Evolutionary conservation across 2,113 vertebrate genomes (phyloP).

Genomic region (Labeo rohita): DNA sequence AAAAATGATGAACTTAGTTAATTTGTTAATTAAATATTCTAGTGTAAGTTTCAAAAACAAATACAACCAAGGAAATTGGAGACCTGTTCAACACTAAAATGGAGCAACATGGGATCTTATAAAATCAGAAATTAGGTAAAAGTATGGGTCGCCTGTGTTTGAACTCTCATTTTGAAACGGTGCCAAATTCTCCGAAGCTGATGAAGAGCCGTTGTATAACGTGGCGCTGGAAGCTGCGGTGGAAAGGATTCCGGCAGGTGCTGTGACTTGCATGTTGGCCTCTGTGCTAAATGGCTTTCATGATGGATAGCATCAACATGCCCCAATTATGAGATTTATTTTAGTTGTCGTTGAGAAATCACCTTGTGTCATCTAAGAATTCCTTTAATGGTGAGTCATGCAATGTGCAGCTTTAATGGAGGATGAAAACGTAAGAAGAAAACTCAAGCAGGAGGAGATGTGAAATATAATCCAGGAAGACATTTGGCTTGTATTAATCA

Average conservation of each 20-base stretch:
- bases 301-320: conserved; percentile 31
- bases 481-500: conserved; percentile 13
- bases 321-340: conserved; percentile 48
- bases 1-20: too few relatives aligned
- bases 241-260: conserved; percentile 39
- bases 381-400: conserved; percentile 30
- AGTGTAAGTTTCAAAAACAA: not conserved
- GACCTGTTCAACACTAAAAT: not conserved
- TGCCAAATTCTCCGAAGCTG: not conserved
- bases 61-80: not conserved
- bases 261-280: not conserved
- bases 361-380: conserved; percentile 29
- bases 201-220: not conserved
- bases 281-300: conserved; percentile 24
- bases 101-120: not conserved
- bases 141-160: not conserved
- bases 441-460: not conserved
- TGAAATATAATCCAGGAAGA: conserved; percentile 17
- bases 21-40: not conserved
- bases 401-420: conserved; percentile 25
- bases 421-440: not conserved
- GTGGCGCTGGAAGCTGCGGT: not conserved
- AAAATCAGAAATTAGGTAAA: not conserved
- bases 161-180: not conserved
- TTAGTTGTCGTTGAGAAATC: conserved; percentile 41